Evolutionary conservation across 2,888 invertebrate genomes (phyloP).

Genomic region (Philereme vetulata): DNA sequence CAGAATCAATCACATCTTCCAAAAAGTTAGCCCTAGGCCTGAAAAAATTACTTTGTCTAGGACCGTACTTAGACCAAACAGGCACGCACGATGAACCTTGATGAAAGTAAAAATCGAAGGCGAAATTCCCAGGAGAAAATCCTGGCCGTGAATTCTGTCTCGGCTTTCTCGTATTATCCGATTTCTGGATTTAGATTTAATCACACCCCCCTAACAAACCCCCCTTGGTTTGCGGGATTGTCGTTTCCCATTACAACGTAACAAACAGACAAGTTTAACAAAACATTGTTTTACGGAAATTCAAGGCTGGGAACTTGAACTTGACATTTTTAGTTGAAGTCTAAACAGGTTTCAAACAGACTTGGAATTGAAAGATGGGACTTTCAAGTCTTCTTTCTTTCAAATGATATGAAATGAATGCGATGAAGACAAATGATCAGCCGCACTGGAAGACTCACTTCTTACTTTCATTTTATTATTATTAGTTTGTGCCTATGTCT

Average conservation of each 20-base stretch:
- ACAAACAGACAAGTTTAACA: slow-evolving; percentile 10
- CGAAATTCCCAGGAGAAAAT: slow-evolving; percentile 1
- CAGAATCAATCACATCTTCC: too few relatives aligned
- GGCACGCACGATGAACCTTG: too few relatives aligned
- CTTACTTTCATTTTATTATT: too few relatives aligned
- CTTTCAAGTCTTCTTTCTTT: too few relatives aligned
- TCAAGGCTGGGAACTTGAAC: slow-evolving; percentile 17
- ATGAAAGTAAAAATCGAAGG: background rate
- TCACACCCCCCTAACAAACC: background rate
- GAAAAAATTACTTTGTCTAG: background rate
- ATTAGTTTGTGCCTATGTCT: too few relatives aligned
- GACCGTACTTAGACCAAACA: slow-evolving; percentile 1
- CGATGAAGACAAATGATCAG: too few relatives aligned
- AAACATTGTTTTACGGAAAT: slow-evolving; percentile 3
- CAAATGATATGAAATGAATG: too few relatives aligned
- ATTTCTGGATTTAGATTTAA: slow-evolving; percentile 11
- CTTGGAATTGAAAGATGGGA: too few relatives aligned
- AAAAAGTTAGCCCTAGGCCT: background rate
- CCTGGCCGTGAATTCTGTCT: slow-evolving; percentile 4
- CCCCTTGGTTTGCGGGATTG: slow-evolving; percentile 3
- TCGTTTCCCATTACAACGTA: slow-evolving; percentile 17
- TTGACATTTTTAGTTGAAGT: slow-evolving; percentile 8
- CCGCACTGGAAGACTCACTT: too few relatives aligned
- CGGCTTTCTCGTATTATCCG: slow-evolving; percentile 11
- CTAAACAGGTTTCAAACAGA: background rate